phyloP scores from a whole-genome alignment of 2,113 vertebrate genomes.

The Ailuropoda melanoleuca region DNA sequence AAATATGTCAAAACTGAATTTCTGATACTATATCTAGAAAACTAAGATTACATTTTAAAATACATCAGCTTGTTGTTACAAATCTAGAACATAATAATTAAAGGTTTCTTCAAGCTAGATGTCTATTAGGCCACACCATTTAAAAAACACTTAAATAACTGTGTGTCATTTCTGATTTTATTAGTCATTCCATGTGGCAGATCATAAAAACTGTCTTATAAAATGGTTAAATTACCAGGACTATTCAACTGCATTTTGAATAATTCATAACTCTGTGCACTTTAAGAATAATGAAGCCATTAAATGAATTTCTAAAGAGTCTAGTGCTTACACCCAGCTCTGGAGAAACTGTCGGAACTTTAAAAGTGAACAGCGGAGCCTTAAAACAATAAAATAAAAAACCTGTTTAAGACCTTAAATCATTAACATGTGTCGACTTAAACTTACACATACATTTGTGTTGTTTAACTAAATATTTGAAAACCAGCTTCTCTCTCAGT shows the following conservation, averaged over 20 bases:
- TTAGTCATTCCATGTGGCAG: neutral
- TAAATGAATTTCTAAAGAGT: conserved; percentile 5
- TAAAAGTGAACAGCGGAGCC: neutral
- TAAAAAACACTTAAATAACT: neutral
- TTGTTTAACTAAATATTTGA: conserved; percentile 76
- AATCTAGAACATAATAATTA: neutral
- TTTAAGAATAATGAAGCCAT: conserved; percentile 13
- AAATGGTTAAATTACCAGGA: neutral
- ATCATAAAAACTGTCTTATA: conserved; percentile 1
- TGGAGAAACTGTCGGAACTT: conserved; percentile 18
- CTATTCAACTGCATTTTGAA: neutral
- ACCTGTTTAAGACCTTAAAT: conserved; percentile 78
- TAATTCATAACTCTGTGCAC: neutral
- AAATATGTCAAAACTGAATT: neutral
- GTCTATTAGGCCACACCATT: neutral
- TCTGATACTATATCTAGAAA: neutral
- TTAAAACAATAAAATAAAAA: conserved; percentile 74
- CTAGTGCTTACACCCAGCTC: neutral
- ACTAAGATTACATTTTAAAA: neutral
- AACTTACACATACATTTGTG: conserved; percentile 75
- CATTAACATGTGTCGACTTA: conserved; percentile 65
- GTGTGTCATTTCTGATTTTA: neutral
- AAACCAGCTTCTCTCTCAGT: conserved; percentile 70
- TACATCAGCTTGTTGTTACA: neutral
- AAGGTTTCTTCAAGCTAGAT: conserved; percentile 7